A percentile compares a stretch with the other conserved stretches of the same genome.
phyloP scores from a whole-genome alignment of 2,797 vertebrate species.

The Argentina silus region DNA sequence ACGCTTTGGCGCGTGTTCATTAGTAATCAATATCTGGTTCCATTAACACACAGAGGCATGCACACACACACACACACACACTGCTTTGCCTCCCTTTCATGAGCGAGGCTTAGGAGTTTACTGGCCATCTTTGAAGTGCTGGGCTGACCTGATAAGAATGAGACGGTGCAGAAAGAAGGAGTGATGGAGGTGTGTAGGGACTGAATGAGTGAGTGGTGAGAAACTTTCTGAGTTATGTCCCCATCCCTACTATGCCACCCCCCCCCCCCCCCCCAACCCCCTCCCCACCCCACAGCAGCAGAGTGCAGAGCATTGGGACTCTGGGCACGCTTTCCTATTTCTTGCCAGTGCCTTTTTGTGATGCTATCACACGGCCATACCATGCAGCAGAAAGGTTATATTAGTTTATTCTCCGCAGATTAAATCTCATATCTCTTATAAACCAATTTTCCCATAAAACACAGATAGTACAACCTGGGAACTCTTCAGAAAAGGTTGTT shows the following conservation, averaged over 20 bases:
- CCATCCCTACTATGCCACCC: neutral
- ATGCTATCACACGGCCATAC: constrained; percentile 57
- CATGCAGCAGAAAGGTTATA: constrained; percentile 63
- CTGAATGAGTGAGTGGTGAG: neutral
- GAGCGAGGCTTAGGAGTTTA: neutral
- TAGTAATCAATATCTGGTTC: neutral
- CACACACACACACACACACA: neutral
- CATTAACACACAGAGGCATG: neutral
- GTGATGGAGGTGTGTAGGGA: constrained; percentile 11
- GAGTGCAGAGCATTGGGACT: constrained; percentile 51
- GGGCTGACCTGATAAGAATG: neutral
- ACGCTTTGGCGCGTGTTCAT: neutral
- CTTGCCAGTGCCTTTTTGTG: constrained; percentile 44
- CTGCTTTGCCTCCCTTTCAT: neutral
- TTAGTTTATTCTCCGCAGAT: constrained; percentile 71
- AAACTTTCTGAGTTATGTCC: too few relatives aligned
- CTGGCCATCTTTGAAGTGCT: neutral
- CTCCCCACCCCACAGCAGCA: constrained; percentile 16
- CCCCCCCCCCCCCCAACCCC: neutral
- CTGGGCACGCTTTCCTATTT: constrained; percentile 56
- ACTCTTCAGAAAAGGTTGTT: constrained; percentile 57
- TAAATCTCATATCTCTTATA: constrained; percentile 63
- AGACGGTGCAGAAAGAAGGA: neutral
- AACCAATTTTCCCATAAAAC: constrained; percentile 61
- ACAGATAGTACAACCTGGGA: constrained; percentile 57